Evolutionary conservation across 2,888 invertebrate genomes (phyloP), one percentile per base, ranked within the genome.

Genomic region (Lathronympha strigana): DNA sequence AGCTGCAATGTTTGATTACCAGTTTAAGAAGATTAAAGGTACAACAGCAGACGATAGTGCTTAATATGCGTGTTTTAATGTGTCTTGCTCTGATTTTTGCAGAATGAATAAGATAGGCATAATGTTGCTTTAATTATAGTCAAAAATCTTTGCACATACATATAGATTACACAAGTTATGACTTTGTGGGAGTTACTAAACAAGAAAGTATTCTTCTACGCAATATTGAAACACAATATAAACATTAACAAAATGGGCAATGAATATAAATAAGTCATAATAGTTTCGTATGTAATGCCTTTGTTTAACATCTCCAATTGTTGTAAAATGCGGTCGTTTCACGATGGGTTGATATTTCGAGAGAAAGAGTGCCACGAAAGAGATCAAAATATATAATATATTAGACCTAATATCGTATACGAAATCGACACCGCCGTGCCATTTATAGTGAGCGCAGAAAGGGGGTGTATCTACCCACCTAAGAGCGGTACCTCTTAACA

Each of bases 181-280:
- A n/a, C 11, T 11, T n/a, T 40, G 23, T 19, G 8, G 15, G 9
- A 9, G 6, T 54, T 38, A 36, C n/a, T 2, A 25, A 17, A 38
- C 53, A 36, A 53, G 15, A 15, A 38, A 38, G 9, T 9, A 2
- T 19, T 33, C 3, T 33, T 33, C 6, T 40, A 17, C 4, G n/a
- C 2, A 15, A 38, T n/a, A 38, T n/a, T 15, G 5, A 15, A 4
- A 38, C 0, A 17, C n/a, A n/a, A n/a, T 2, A 19, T 40, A n/a
- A 36, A 13, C n/a, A 17, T 17, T 0, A 49, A 3, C 15, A 25
- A 43, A 19, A 13, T 40, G 6, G 6, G 17, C 55, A 17, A 23
- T 28, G n/a, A 40, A 55, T 54, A 13, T 40, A 28, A 54, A 38
- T 23, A 23, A 11, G 8, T 9, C 54, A 38, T 54, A 54, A 54